These are phyloP conservation scores for Rhynchonycteris naso DNA, from an alignment of 2,797 vertebrate genomes.

Conservation along the genomic window DNA sequence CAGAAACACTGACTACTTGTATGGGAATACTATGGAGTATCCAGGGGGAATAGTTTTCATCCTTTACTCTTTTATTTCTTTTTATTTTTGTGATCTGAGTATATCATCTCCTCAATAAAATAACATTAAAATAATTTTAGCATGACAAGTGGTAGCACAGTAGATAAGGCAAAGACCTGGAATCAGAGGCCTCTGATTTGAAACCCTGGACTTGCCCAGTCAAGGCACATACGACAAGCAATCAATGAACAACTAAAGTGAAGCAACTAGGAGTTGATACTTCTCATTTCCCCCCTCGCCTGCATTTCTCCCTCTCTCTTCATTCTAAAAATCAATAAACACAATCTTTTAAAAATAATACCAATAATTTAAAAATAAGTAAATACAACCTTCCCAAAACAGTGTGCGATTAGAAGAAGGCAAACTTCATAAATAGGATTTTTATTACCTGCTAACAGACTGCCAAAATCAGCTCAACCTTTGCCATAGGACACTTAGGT, in stretches of 20 bases:
- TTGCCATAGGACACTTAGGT: neutral
- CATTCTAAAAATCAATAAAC: too few species aligned
- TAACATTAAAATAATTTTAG: neutral
- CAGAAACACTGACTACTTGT: neutral
- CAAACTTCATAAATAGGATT: neutral
- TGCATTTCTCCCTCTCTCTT: too few species aligned
- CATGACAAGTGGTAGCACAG: too few species aligned
- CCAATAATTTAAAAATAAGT: neutral
- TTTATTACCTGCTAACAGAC: neutral
- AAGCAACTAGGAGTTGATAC: too few species aligned
- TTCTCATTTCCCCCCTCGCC: too few species aligned
- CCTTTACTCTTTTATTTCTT: neutral
- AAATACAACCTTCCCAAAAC: neutral
- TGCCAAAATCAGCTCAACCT: neutral
- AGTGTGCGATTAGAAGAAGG: neutral
- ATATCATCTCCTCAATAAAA: neutral
- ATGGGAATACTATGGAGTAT: neutral
- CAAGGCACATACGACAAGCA: too few species aligned
- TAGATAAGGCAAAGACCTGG: too few species aligned
- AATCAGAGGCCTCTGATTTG: too few species aligned
- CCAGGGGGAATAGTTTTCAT: neutral
- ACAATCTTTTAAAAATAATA: too few species aligned
- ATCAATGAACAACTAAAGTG: too few species aligned
- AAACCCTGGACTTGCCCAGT: too few species aligned
- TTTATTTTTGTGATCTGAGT: constrained; percentile 16